Conservation (phyloP, 2,888 invertebrate species). For the Dyspetes luteomarginatus region DNA sequence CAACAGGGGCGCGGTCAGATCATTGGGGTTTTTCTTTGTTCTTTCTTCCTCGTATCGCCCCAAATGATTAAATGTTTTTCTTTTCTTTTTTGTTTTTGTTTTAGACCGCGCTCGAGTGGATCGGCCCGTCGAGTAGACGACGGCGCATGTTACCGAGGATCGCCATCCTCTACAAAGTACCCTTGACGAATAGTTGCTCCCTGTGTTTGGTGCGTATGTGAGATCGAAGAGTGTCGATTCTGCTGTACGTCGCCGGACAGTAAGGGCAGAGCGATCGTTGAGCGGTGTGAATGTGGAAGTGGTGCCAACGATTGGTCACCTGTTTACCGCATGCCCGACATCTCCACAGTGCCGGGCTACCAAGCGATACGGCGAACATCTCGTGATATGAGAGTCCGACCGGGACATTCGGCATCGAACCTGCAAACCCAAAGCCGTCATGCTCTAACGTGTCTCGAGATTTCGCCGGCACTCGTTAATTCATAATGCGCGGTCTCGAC, state of each 20-base stretch:
- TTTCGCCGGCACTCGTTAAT: constrained; percentile 48
- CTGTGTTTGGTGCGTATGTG: constrained; percentile 91
- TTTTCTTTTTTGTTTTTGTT: neutral
- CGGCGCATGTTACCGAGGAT: constrained; percentile 78
- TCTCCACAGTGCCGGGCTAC: constrained; percentile 90
- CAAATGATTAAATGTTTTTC: neutral
- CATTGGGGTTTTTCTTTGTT: neutral
- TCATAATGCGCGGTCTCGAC: constrained; percentile 35
- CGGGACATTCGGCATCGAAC: constrained; percentile 80
- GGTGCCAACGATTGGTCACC: constrained; percentile 95
- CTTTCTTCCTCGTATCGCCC: neutral
- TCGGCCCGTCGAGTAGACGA: constrained; percentile 68
- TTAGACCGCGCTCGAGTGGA: constrained; percentile 60
- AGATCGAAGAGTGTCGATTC: constrained; percentile 93
- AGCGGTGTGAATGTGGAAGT: constrained; percentile 93
- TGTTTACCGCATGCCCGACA: constrained; percentile 93
- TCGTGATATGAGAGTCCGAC: constrained; percentile 90
- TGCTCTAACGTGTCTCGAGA: constrained; percentile 70
- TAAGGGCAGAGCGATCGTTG: constrained; percentile 92
- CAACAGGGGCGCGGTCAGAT: too few relatives aligned
- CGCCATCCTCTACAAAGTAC: constrained; percentile 79
- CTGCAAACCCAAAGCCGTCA: constrained; percentile 81
- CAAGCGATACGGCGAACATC: constrained; percentile 91
- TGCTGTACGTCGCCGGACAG: constrained; percentile 94
- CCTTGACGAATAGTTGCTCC: constrained; percentile 76